Percentiles rank a stretch among this genome's conserved stretches.
Evolutionary conservation across 2,113 vertebrate genomes (phyloP).

Genomic region (Furnarius figulus): DNA sequence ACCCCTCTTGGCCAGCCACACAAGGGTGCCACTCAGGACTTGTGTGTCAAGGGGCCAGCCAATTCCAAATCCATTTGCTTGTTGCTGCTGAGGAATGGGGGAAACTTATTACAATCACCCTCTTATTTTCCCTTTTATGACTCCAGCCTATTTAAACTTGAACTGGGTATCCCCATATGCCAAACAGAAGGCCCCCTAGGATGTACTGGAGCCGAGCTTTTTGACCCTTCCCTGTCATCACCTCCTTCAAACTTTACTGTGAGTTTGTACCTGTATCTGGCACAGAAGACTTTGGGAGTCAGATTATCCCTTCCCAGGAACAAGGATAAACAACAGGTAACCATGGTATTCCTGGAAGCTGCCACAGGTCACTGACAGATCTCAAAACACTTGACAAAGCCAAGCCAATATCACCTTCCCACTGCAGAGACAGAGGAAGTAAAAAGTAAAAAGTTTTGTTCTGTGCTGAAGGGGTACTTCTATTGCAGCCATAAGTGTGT

Average conservation of each 20-base stretch:
- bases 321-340: not conserved
- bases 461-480: not conserved
- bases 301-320: not conserved
- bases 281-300: not conserved
- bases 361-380: fast-evolving
- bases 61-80: not conserved
- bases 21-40: fast-evolving
- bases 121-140: not conserved
- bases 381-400: not conserved
- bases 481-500: not conserved
- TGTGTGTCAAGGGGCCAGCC: fast-evolving
- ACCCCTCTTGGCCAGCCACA: not conserved
- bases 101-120: not conserved
- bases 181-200: not conserved
- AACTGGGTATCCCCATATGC: not conserved
- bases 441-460: not conserved
- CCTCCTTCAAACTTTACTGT: not conserved
- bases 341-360: not conserved
- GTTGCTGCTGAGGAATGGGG: not conserved
- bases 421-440: not conserved
- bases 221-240: not conserved
- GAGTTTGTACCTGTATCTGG: not conserved
- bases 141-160: not conserved
- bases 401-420: not conserved
- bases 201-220: fast-evolving